Percentiles rank a stretch among this genome's conserved stretches.
These are phyloP conservation scores for Darevskia mixta DNA, from an alignment of 2,797 vertebrate species.

Conservation along the genomic window DNA sequence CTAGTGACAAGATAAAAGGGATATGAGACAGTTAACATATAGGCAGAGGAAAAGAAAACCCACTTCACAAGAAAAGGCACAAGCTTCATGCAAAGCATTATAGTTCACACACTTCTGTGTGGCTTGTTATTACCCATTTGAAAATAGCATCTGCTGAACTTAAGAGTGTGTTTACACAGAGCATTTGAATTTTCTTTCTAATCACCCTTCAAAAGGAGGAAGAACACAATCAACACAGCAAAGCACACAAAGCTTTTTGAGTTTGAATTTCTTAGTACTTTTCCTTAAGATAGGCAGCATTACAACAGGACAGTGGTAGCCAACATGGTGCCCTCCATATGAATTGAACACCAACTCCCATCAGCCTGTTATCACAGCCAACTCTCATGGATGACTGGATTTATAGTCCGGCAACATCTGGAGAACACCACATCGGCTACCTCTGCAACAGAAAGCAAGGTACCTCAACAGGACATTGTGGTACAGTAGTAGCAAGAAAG, in stretches of 20 bases:
- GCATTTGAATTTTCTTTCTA: neutral
- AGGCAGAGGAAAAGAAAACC: conserved; percentile 53
- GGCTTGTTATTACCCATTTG: fast-evolving
- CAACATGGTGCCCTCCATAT: neutral
- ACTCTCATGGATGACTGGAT: no score
- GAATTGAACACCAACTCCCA: no score
- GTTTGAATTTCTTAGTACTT: neutral
- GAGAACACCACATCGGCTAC: no score
- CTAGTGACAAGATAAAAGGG: conserved; percentile 75
- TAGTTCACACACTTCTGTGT: fast-evolving
- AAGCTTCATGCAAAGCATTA: neutral
- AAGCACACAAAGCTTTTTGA: neutral
- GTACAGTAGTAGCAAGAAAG: neutral
- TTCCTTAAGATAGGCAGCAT: neutral
- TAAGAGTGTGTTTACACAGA: fast-evolving
- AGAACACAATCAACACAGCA: neutral
- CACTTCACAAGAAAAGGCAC: conserved; percentile 39
- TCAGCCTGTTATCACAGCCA: no score
- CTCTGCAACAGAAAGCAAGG: neutral
- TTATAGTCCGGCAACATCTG: no score
- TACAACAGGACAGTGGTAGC: neutral
- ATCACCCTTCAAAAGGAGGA: neutral
- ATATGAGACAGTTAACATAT: conserved; percentile 66
- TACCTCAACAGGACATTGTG: neutral
- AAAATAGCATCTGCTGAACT: fast-evolving